Base-by-base conservation (phyloP, 2,113 vertebrate genomes). In the Lepus timidus region DNA sequence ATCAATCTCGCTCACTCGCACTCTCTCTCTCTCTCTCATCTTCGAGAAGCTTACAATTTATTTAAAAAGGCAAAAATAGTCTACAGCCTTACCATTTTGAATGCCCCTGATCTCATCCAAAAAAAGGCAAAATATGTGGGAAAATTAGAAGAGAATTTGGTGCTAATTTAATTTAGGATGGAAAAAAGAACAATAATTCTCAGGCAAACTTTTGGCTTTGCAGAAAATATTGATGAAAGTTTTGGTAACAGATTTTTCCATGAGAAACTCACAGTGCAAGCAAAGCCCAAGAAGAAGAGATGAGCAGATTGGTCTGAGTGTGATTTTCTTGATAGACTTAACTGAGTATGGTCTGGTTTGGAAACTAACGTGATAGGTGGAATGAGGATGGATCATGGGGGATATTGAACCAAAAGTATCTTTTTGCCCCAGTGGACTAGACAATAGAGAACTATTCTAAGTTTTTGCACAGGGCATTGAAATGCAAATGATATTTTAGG, bases 121-220 rank as follows among this genome's bases (percentile, higher is more conserved):
- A 44, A 44, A 44, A 44, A 44, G 44, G 44, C 44, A 44, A 88
- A 93, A 58, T 27, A 36, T 55, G 31, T 65, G 64, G 62, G 25
- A n/a, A 80, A 85, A 51, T 71, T 70, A 88, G 27, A 83, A 82
- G 62, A 85, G 39, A 95, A 78, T 58, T 89, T 91, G n/a, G 61
- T 61, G 67, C 25, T 90, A 82, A 92, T 88, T 7, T 94, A 92
- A 92, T 58, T 90, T 23, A 76, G 33, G 85, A 71, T 68, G 33
- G 90, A 71, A 49, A 85, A 49, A 64, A 75, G 9, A 65, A 19
- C 20, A 33, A 44, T 84, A 68, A 4, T 90, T 23, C 67, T 74
- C 64, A 58, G 44, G 29, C 62, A 91, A 84, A 31, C 4, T 82
- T 85, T n/a, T 85, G 52, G 51, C 67, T 87, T 73, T 92, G n/a